Evolutionary conservation across 2,888 invertebrate genomes (phyloP).

Genomic region (Ferdinandea cuprea): DNA sequence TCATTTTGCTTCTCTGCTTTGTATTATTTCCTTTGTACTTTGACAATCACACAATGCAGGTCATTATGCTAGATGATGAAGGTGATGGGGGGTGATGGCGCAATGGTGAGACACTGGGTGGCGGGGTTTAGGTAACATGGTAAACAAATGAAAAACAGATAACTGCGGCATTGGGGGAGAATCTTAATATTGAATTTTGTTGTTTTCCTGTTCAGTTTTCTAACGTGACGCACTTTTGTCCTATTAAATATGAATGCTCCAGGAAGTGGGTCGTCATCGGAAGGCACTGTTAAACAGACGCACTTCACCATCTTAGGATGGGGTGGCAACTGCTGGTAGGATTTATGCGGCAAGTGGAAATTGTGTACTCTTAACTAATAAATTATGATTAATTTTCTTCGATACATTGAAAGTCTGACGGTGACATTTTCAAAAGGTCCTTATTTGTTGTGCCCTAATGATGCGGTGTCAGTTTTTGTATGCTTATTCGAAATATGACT

Average conservation of each 20-base stretch:
- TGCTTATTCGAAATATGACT: conserved; percentile 37
- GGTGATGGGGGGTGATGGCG: neutral
- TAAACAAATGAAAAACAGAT: conserved; percentile 73
- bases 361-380: neutral
- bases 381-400: conserved; percentile 11
- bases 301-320: conserved; percentile 16
- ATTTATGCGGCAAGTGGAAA: conserved; percentile 23
- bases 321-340: conserved; percentile 23
- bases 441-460: conserved; percentile 49
- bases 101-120: no score
- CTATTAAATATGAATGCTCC: conserved; percentile 63
- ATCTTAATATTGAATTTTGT: conserved; percentile 49
- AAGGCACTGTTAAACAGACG: conserved; percentile 37
- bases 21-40: conserved; percentile 62
- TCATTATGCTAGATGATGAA: conserved; percentile 58
- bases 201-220: neutral
- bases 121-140: conserved; percentile 42
- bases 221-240: conserved; percentile 51
- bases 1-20: conserved; percentile 13
- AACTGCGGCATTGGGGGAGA: conserved; percentile 42
- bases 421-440: neutral
- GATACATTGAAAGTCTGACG: neutral
- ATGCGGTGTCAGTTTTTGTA: conserved; percentile 26
- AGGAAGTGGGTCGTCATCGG: conserved; percentile 43
- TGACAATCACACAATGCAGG: conserved; percentile 73